These are phyloP conservation scores for Sapajus apella DNA, from an alignment of 2,113 vertebrate genomes.

Conservation along the genomic window DNA sequence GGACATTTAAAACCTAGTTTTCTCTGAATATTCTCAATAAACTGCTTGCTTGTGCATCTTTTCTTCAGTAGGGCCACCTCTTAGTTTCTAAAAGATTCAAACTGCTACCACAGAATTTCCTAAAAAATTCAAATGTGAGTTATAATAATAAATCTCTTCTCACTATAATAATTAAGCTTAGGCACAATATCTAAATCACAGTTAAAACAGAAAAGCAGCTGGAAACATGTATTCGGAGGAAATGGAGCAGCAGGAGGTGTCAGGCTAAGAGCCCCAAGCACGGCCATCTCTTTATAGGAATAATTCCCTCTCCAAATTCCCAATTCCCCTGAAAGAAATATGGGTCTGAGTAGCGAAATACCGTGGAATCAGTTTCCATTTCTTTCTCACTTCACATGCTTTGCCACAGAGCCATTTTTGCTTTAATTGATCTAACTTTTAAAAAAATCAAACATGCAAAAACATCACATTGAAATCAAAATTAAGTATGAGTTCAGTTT, in stretches of 20 bases:
- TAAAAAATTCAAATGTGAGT: background rate
- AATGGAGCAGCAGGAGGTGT: too few relatives aligned
- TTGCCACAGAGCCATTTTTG: background rate
- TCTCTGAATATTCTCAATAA: background rate
- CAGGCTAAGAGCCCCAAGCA: background rate
- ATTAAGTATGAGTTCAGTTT: background rate
- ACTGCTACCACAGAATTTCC: background rate
- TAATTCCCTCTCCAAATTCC: background rate
- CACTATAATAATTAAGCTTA: background rate
- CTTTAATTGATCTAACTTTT: background rate
- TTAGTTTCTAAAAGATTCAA: constrained; percentile 21
- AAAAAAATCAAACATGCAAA: background rate
- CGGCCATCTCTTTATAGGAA: background rate
- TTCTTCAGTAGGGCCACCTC: background rate
- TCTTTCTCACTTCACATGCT: background rate
- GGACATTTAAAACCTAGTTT: background rate
- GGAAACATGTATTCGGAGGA: background rate
- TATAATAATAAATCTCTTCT: background rate
- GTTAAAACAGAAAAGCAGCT: background rate
- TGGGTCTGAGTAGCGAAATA: background rate
- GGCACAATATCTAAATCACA: background rate
- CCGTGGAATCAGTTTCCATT: background rate
- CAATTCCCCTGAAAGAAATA: background rate
- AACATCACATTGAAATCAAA: background rate
- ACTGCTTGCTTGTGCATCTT: background rate